Evolutionary conservation across 2,888 invertebrate species (phyloP).

Genomic region (Chaitophorus viminalis): DNA sequence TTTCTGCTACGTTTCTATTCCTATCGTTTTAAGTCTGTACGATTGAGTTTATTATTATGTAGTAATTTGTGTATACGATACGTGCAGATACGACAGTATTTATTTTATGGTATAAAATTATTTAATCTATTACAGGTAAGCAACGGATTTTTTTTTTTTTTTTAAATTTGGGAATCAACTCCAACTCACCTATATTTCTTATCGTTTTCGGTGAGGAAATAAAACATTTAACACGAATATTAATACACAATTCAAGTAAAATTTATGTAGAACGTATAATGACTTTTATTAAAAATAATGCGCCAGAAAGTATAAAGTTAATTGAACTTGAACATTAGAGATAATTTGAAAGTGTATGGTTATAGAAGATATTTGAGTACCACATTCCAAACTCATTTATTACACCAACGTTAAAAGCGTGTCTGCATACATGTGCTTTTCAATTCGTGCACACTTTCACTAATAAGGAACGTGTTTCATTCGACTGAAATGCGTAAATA

Average conservation of each 20-base stretch:
- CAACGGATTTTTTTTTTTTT: too few relatives aligned
- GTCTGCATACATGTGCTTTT: conserved; percentile 19
- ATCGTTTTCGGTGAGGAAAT: background rate
- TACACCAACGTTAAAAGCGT: conserved; percentile 4
- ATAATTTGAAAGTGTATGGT: conserved; percentile 23
- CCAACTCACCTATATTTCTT: background rate
- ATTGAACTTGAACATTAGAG: background rate
- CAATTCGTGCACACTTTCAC: background rate
- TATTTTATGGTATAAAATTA: too few relatives aligned
- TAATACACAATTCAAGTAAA: background rate
- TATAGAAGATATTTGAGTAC: background rate
- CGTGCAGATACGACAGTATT: too few relatives aligned
- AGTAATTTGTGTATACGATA: too few relatives aligned
- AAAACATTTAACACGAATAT: background rate
- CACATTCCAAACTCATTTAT: conserved; percentile 38
- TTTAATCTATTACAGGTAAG: too few relatives aligned
- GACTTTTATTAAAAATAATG: conserved; percentile 21
- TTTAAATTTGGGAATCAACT: background rate
- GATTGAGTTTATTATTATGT: background rate
- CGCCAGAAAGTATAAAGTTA: background rate
- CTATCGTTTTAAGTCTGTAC: background rate
- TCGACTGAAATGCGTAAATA: background rate
- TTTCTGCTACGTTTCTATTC: conserved; percentile 12
- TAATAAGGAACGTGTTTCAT: conserved; percentile 16
- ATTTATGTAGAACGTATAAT: background rate